phyloP scores from a whole-genome alignment of 2,888 invertebrate species.

The Acronicta aceris region DNA sequence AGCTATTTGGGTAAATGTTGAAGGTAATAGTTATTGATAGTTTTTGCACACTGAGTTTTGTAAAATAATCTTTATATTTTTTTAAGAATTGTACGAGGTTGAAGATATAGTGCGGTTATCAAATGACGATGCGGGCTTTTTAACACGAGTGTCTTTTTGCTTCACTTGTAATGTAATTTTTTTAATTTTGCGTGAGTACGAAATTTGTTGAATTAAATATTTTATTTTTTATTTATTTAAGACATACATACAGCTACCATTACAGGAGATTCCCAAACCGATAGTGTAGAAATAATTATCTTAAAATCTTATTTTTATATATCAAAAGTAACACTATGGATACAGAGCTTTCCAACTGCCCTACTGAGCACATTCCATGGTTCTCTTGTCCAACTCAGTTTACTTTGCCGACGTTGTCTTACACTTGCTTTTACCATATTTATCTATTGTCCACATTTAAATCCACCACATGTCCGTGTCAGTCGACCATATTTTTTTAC shows the following conservation, averaged over 20 bases:
- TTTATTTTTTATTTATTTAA: too few relatives aligned
- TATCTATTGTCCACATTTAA: background rate
- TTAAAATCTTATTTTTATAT: too few relatives aligned
- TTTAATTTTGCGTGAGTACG: background rate
- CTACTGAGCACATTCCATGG: too few relatives aligned
- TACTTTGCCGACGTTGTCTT: too few relatives aligned
- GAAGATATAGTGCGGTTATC: constrained; percentile 30
- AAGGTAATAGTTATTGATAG: constrained; percentile 47
- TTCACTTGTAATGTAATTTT: background rate
- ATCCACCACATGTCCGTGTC: constrained; percentile 7
- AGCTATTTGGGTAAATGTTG: constrained; percentile 43
- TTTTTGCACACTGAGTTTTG: constrained; percentile 32
- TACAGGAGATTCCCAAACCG: too few relatives aligned
- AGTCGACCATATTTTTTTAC: constrained; percentile 16
- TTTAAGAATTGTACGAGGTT: constrained; percentile 15
- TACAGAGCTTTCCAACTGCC: too few relatives aligned
- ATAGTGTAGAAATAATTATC: too few relatives aligned
- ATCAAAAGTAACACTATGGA: too few relatives aligned
- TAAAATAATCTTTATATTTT: constrained; percentile 36
- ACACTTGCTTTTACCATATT: too few relatives aligned
- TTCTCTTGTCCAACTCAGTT: too few relatives aligned
- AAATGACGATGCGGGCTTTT: constrained; percentile 34
- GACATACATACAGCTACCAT: too few relatives aligned
- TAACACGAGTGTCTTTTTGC: background rate
- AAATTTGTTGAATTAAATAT: too few relatives aligned